phyloP scores from a whole-genome alignment of 2,113 vertebrate genomes.

The Tylochromis polylepis region DNA sequence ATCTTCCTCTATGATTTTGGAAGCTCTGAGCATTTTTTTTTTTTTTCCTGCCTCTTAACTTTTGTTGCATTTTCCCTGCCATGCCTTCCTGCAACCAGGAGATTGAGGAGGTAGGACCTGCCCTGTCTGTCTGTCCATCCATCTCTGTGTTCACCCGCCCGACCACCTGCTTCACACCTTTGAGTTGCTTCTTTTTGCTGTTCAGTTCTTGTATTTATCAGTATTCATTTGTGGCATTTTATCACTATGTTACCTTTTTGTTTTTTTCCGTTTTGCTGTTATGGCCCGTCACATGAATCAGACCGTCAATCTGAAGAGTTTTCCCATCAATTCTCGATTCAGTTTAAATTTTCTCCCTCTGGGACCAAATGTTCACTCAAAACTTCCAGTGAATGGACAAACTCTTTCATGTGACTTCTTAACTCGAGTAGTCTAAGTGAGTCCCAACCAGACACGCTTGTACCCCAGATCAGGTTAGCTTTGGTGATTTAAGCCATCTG shows the following conservation, averaged over 20 bases:
- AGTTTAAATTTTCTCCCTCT: background rate
- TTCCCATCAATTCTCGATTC: fast-evolving
- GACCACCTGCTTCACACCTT: slow-evolving; percentile 4
- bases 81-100: slow-evolving; percentile 94
- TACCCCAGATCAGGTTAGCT: background rate
- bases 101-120: slow-evolving; percentile 97
- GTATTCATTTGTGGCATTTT: background rate
- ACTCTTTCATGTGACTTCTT: slow-evolving; percentile 12
- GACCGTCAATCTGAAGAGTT: background rate
- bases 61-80: slow-evolving; percentile 83
- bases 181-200: background rate
- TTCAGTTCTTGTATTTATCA: background rate
- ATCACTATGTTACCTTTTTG: background rate
- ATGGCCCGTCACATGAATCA: background rate
- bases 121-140: slow-evolving; percentile 4
- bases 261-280: background rate
- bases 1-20: slow-evolving; percentile 59
- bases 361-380: background rate
- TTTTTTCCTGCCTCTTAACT: slow-evolving; percentile 74
- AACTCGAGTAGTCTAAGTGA: background rate
- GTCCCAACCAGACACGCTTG: background rate
- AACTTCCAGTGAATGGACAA: background rate
- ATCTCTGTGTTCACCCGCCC: background rate
- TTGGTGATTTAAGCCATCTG: background rate
- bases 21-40: slow-evolving; percentile 58